Evolutionary conservation across 2,888 invertebrate genomes (phyloP), one percentile per base, ranked within the genome.

Genomic region (Diarsia mendica): DNA sequence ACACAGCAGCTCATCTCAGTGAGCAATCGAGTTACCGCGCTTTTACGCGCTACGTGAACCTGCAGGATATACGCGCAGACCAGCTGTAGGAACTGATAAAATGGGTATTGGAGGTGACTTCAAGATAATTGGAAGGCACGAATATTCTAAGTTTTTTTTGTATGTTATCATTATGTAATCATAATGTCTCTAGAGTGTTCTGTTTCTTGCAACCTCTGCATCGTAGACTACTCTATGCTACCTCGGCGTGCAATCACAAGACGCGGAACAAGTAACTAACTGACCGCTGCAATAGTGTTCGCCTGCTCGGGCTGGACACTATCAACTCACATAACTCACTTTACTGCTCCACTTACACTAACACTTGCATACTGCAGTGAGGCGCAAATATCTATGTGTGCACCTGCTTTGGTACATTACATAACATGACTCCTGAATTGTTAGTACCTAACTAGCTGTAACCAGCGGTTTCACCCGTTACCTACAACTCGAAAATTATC

Each of bases 181-280:
- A 28, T 28, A 28, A 28, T 28, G 28, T 60, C 18, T 15, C 15
- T 28, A 15, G 8, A 53, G 51, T 4, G 11, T 33, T 33, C 33
- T 23, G 18, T 55, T 3, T 28, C 4, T 48, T 15, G 64, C 33
- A 13, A 48, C 49, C 51, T 80, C 81, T 85, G 72, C 28, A 9
- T 4, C 10, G 8, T 2, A 15, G n/a, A 18, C 28, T 82, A 77
- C 87, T 84, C 89, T 89, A 79, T 73, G 84, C 65, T 63, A 79
- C 70, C 73, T 75, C 67, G 33, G 63, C 58, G 68, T 78, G 87
- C 83, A 86, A 86, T 85, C 85, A 88, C 88, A 88, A 88, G 87
- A 87, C 77, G 79, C 39, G 74, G 80, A 84, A 86, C 86, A 88
- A 86, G 87, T 75, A 85, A 86, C 87, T 85, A 88, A 85, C 80